Conservation (phyloP, 1,140 invertebrate genomes). For the Ostrea edulis region DNA sequence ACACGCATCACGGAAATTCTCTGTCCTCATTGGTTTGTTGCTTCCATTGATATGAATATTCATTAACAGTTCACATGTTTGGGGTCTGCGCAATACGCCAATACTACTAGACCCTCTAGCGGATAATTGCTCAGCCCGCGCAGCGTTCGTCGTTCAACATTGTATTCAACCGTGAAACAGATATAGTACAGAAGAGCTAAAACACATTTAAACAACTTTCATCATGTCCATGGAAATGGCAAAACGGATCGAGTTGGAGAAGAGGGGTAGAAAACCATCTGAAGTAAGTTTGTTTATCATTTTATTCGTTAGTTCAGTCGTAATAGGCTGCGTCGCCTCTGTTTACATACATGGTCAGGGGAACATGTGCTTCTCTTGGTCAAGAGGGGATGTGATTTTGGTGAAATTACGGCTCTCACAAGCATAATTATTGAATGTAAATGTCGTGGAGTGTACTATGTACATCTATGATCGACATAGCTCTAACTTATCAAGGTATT, state of each 20-base stretch:
- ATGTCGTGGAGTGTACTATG: not conserved
- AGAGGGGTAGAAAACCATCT: constrained; percentile 25
- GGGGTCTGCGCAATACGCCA: constrained; percentile 23
- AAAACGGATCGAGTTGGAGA: constrained; percentile 33
- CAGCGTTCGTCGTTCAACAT: constrained; percentile 26
- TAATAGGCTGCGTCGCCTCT: not conserved
- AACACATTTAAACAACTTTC: not conserved
- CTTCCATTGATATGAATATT: not conserved
- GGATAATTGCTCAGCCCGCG: constrained; percentile 27
- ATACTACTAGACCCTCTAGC: constrained; percentile 13
- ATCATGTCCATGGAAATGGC: constrained; percentile 32
- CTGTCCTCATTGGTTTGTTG: not conserved
- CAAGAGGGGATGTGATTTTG: constrained; percentile 19
- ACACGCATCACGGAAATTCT: not conserved
- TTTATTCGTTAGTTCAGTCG: not conserved
- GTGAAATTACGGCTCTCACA: not conserved
- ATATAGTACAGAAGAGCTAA: constrained; percentile 10
- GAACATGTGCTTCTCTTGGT: constrained; percentile 33
- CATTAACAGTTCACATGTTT: constrained; percentile 32
- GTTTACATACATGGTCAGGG: constrained; percentile 25
- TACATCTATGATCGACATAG: not conserved
- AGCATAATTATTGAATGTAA: not conserved
- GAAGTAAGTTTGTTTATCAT: constrained; percentile 14
- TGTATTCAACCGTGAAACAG: constrained; percentile 23
- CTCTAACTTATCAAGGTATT: not conserved